Evolutionary conservation across 2,113 vertebrate species (phyloP).

Genomic region (Anhinga anhinga): DNA sequence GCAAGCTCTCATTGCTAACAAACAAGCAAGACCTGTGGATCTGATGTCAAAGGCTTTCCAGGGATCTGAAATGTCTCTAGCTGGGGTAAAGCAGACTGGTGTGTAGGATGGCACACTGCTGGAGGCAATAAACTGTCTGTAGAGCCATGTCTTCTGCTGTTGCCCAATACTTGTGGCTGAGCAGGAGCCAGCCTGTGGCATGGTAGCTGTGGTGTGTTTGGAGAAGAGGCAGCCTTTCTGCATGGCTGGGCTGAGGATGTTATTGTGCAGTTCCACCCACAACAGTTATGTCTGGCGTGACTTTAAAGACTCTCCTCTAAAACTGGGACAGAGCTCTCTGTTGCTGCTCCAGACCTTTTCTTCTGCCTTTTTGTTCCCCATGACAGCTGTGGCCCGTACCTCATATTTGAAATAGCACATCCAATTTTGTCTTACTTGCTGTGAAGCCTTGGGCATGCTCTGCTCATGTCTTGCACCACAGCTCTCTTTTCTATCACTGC

Average conservation of each 20-base stretch:
- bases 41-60: not conserved
- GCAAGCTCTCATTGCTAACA: not conserved
- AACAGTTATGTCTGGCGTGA: not conserved
- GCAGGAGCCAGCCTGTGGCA: not conserved
- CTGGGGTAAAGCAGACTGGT: not conserved
- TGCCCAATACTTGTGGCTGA: not conserved
- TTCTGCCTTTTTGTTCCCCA: not conserved
- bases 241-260: not conserved
- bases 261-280: not conserved
- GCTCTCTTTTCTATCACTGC: not conserved
- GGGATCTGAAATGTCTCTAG: not conserved
- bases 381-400: not conserved
- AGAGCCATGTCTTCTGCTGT: not conserved
- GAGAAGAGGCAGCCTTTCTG: not conserved
- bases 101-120: not conserved
- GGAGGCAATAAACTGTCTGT: not conserved
- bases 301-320: not conserved
- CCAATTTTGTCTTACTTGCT: not conserved
- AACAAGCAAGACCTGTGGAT: not conserved
- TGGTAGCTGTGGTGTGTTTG: not conserved
- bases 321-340: not conserved
- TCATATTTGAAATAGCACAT: not conserved
- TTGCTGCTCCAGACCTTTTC: not conserved
- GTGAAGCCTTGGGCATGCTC: not conserved
- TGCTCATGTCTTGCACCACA: not conserved